Base-by-base conservation (phyloP, 1,140 invertebrate species). In the Trypoxylus dichotomus region DNA sequence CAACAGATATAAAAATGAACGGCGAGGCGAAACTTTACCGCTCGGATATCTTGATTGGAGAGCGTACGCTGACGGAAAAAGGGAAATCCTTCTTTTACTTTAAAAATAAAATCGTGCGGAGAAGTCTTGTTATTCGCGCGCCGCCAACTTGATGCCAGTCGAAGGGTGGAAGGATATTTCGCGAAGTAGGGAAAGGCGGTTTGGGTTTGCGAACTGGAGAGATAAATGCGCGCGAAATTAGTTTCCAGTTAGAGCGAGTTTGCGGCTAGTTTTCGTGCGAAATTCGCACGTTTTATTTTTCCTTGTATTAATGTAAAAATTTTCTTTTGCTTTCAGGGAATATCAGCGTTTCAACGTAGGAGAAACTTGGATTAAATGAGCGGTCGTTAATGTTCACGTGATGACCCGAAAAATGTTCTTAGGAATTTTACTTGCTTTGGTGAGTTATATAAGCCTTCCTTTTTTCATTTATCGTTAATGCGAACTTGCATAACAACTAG, bases 1-100 rank as follows among this genome's bases (percentile, higher is more conserved):
- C 47, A 58, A 58, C 47, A 58, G 47, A 58, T 58, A 58, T 63
- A 63, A 24, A 63, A 63, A 63, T 63, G 60, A n/a, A 27, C 60
- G 10, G 47, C 47, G 32, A 37, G 43, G 43, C 11, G 60, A 63
- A 63, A 63, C 60, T 63, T 63, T 24, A 63, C 15, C 10, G 60
- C 6, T 21, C 1, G 60, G 21, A 63, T 63, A 63, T 21, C 60
- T 21, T 63, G 60, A 63, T 63, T 63, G 21, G 60, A 27, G 5
- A 24, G 60, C 21, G 15, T 47, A 15, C 11, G 60, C 15, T 25
- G 21, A 24, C 60, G 15, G 60, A 3, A 10, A 63, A 63, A 47
- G 13, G 43, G 43, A 13, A 63, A 24, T 63, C 60, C 1, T 63
- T 11, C 15, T 58, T 13, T 21, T 58, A 6, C 21, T 58, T 58